Evolutionary conservation across 2,113 vertebrate genomes (phyloP), one percentile per base, ranked within the genome.

Genomic region (Vicugna pacos): DNA sequence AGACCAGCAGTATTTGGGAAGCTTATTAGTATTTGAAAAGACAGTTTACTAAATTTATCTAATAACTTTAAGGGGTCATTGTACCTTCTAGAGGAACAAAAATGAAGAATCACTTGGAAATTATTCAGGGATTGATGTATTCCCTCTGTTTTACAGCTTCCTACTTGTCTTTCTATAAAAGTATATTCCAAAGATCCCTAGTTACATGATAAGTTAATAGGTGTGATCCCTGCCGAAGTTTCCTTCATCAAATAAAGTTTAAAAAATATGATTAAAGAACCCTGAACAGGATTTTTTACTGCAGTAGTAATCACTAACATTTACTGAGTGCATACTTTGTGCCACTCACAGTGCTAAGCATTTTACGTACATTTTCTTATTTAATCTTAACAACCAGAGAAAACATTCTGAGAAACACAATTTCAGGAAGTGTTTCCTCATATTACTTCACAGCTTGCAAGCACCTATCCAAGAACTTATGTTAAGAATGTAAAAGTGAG

Each of bases 31-130:
- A 6, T 82, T 87, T 85, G n/a, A 93, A 84, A 93, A 84, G 32
- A 70, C n/a, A 75, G 56, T 70, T 95, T 81, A 67, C 54, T 81
- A 69, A 97, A 82, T 94, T 94, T 65, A 72, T 72, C 70, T 92
- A 60, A 67, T 92, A 91, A 84, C 28, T 52, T 32, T 30, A 58
- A 89, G 15, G 15, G 10, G 10, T 73, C 35, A n/a, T 3, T 54
- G 2, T 87, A 88, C 35, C 26, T 96, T 67, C 14, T 95, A 62
- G 38, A 42, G 38, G 38, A 77, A 65, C 56, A 81, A 80, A 91
- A 95, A 42, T 89, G 30, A 91, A 94, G 30, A 77, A 79, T 96
- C 28, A 28, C 12, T 89, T 94, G 35, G 50, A 3, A 58, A 58
- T 95, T 96, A 50, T 76, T 93, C 12, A 88, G 22, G 30, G 54